Conservation (phyloP, 1,140 invertebrate genomes). For the Bicyclus anynana region DNA sequence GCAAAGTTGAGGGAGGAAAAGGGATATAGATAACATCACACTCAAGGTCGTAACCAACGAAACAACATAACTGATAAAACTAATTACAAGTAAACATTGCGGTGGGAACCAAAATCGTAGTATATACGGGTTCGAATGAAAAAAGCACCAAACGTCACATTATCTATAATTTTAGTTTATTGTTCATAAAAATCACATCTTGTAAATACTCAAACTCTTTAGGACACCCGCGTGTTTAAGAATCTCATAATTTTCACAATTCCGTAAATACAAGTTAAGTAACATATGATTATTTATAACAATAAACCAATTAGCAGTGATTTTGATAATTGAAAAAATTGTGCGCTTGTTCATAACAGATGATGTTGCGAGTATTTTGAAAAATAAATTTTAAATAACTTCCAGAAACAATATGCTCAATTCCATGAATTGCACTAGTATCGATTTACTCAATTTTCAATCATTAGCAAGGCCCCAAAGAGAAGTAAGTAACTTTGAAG, state of each 20-base stretch:
- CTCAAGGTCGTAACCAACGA: constrained; percentile 6
- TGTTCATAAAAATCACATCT: background rate
- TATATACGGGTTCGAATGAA: background rate
- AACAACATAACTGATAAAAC: constrained; percentile 8
- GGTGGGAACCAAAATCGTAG: background rate
- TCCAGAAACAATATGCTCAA: background rate
- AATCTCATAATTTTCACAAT: background rate
- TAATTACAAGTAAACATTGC: constrained; percentile 13
- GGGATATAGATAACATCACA: too few species aligned
- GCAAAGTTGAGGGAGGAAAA: background rate
- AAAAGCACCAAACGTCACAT: background rate
- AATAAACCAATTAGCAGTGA: background rate
- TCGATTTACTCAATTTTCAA: constrained; percentile 3
- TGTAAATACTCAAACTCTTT: background rate
- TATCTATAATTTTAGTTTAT: too few species aligned
- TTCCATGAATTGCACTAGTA: background rate
- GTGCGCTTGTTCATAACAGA: background rate
- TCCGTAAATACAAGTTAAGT: background rate
- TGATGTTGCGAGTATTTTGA: background rate
- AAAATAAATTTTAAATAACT: too few species aligned
- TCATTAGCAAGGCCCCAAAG: background rate
- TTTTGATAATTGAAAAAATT: background rate
- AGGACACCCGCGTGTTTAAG: too few species aligned
- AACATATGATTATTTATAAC: background rate
- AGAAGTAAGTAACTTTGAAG: background rate